Evolutionary conservation across 1,140 invertebrate species (phyloP).

Genomic region (Alviniconcha marisindica): DNA sequence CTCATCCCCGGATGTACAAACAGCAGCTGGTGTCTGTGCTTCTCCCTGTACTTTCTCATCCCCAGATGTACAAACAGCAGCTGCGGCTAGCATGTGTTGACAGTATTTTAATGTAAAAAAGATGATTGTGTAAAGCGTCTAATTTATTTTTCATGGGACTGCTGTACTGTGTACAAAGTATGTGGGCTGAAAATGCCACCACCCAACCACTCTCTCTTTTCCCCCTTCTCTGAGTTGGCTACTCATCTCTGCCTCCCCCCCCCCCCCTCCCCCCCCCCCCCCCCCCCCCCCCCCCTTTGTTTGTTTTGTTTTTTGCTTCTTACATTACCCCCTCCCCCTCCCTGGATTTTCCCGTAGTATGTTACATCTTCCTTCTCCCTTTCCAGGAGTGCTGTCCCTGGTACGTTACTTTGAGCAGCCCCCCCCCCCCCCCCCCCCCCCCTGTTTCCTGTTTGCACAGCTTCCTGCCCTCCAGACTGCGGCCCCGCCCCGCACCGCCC

Average conservation of each 20-base stretch:
- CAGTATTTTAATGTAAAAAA: slow-evolving; percentile 37
- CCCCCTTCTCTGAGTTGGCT: neutral
- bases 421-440: too few species aligned
- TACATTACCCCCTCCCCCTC: too few species aligned
- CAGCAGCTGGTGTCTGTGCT: too few species aligned
- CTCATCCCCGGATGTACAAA: neutral
- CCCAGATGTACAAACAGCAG: neutral
- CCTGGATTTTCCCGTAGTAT: too few species aligned
- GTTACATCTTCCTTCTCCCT: too few species aligned
- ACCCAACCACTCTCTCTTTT: neutral
- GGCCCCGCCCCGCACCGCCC: too few species aligned
- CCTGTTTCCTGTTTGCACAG: too few species aligned
- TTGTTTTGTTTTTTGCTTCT: neutral
- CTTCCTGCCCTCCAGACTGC: too few species aligned
- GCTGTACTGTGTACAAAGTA: slow-evolving; percentile 27
- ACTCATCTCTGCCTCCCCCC: neutral
- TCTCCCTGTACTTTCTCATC: neutral
- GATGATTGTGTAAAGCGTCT: slow-evolving; percentile 26
- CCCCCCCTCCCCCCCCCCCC: neutral
- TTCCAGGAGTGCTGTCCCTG: too few species aligned
- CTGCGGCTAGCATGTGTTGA: slow-evolving; percentile 13
- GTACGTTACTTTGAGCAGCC: too few species aligned
- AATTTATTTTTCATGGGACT: slow-evolving; percentile 30
- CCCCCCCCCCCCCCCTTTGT: neutral
- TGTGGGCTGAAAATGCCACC: neutral